Evolutionary conservation across 2,113 vertebrate species (phyloP).

Genomic region (Rhynchomys soricoides): DNA sequence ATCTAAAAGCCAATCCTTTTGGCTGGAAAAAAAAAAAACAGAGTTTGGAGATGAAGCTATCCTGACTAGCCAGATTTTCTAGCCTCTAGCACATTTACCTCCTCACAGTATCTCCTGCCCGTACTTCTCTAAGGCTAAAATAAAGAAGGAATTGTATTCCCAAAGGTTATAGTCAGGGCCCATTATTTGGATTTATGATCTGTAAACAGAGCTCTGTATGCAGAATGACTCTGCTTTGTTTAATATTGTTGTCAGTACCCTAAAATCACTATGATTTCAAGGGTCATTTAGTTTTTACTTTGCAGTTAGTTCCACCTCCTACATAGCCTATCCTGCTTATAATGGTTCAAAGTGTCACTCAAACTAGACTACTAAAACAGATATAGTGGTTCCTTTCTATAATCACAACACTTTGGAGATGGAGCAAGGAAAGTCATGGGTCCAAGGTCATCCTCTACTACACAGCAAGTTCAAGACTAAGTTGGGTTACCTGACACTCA

Average conservation of each 20-base stretch:
- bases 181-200: slow-evolving; percentile 11
- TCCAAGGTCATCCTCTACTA: not conserved
- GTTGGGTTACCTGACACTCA: not conserved
- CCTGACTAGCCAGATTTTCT: not conserved
- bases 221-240: not conserved
- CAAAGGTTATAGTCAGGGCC: not conserved
- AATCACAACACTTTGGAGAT: not conserved
- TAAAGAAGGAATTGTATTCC: slow-evolving; percentile 33
- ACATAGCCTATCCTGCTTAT: not conserved
- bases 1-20: slow-evolving; percentile 19
- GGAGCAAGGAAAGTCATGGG: not conserved
- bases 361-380: not conserved
- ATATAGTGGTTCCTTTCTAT: not conserved
- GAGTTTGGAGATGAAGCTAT: slow-evolving; percentile 32
- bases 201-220: not conserved
- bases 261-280: slow-evolving; percentile 50
- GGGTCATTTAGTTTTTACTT: slow-evolving; percentile 21
- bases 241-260: not conserved
- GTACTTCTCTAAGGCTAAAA: slow-evolving; percentile 54
- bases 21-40: not conserved
- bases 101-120: not conserved
- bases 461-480: not conserved
- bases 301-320: not conserved
- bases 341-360: slow-evolving; percentile 36
- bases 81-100: not conserved